These are phyloP conservation scores for Diceros bicornis DNA, from an alignment of 2,797 vertebrate species.

Conservation along the genomic window DNA sequence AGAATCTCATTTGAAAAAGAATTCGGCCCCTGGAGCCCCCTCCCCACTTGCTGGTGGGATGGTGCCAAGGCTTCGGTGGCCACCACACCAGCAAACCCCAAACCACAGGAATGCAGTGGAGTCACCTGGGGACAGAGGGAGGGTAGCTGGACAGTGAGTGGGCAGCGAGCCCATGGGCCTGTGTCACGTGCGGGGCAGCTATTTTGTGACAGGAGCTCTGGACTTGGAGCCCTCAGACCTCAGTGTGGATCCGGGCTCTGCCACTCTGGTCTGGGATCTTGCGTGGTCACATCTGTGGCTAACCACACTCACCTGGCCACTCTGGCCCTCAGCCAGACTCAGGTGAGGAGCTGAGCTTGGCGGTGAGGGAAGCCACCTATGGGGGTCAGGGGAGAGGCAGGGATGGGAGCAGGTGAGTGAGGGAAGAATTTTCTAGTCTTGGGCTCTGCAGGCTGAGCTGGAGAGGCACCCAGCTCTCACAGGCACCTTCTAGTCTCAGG, in stretches of 20 bases:
- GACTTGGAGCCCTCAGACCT: not conserved
- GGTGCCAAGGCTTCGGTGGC: constrained; percentile 59
- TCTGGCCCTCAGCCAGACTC: not conserved
- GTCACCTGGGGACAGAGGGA: constrained; percentile 76
- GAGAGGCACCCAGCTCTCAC: not conserved
- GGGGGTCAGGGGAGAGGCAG: not conserved
- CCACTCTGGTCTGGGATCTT: not conserved
- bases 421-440: not conserved
- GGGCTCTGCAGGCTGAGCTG: not conserved
- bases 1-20: constrained; percentile 79
- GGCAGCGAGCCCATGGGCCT: not conserved
- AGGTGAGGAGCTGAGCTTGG: not conserved
- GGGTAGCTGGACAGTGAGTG: not conserved
- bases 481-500: not conserved
- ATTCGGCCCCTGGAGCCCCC: constrained; percentile 73
- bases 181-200: not conserved
- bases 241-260: not conserved
- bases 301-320: not conserved
- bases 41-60: constrained; percentile 55
- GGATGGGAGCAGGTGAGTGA: not conserved
- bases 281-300: not conserved
- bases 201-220: not conserved
- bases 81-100: constrained; percentile 61
- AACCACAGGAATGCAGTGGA: constrained; percentile 70
- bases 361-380: not conserved